A percentile compares a stretch with the other conserved stretches of the same genome.
Evolutionary conservation across 2,888 invertebrate species (phyloP).

Genomic region (Brachyptera risi): DNA sequence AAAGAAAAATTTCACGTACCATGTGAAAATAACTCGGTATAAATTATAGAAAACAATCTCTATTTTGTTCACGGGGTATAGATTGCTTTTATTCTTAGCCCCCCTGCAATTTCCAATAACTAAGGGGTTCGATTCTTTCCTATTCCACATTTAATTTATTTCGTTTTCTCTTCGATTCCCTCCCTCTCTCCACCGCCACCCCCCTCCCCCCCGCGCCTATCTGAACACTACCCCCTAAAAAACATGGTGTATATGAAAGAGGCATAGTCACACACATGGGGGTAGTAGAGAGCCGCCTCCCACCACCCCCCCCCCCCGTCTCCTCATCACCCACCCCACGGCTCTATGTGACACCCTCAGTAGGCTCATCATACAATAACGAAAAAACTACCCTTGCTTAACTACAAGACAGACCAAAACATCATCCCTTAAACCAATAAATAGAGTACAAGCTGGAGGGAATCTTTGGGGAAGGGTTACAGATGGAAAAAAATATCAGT

Average conservation of each 20-base stretch:
- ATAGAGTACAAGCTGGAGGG: too few relatives aligned
- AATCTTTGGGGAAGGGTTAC: too few relatives aligned
- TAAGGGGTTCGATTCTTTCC: conserved; percentile 24
- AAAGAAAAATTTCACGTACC: too few relatives aligned
- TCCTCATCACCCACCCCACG: conserved; percentile 1
- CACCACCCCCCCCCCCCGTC: conserved; percentile 12
- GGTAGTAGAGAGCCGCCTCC: conserved; percentile 9
- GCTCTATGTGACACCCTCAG: conserved; percentile 16
- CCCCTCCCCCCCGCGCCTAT: conserved; percentile 1
- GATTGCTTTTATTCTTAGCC: conserved; percentile 6
- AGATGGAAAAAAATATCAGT: too few relatives aligned
- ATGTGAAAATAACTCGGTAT: too few relatives aligned
- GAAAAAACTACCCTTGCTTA: conserved; percentile 30
- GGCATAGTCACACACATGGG: conserved; percentile 31
- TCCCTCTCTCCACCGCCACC: conserved; percentile 12
- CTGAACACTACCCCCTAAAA: conserved; percentile 20
- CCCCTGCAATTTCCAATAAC: conserved; percentile 20
- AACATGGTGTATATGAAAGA: conserved; percentile 23
- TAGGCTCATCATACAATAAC: conserved; percentile 23
- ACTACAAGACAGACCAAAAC: conserved; percentile 23
- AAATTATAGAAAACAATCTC: not conserved
- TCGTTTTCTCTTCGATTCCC: conserved; percentile 24
- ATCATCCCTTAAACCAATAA: too few relatives aligned
- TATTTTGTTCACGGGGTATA: not conserved
- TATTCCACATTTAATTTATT: conserved; percentile 29